phyloP scores from a whole-genome alignment of 2,797 vertebrate species.

The Falco berigora region DNA sequence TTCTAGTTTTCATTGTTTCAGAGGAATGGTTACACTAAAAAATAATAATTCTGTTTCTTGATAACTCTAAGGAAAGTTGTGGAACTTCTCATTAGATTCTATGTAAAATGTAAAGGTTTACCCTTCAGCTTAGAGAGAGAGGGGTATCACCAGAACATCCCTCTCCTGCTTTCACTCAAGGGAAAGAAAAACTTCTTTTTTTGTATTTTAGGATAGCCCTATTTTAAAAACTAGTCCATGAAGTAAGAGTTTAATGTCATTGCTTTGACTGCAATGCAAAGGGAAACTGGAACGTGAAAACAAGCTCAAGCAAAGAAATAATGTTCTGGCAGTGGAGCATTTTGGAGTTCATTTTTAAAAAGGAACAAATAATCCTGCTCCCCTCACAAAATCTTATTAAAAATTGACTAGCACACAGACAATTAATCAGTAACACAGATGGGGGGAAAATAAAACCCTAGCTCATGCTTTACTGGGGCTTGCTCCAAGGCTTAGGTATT shows the following conservation, averaged over 20 bases:
- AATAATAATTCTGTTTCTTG: background rate
- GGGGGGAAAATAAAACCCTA: background rate
- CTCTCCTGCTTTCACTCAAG: background rate
- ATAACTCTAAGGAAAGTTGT: background rate
- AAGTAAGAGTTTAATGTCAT: conserved; percentile 1
- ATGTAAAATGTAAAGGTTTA: background rate
- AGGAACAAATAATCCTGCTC: background rate
- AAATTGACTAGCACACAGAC: background rate
- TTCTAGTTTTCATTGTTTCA: background rate
- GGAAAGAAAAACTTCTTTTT: background rate
- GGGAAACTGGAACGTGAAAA: conserved; percentile 4
- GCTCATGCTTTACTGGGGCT: background rate
- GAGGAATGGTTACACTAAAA: background rate
- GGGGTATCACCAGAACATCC: background rate
- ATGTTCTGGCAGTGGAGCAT: background rate
- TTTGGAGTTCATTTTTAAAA: background rate
- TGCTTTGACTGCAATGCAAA: background rate
- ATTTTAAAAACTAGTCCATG: conserved; percentile 39
- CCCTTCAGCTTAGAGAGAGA: background rate
- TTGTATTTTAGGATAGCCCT: conserved; percentile 23
- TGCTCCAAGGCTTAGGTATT: background rate
- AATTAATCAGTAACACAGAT: background rate
- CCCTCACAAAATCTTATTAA: background rate
- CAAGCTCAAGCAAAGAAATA: background rate
- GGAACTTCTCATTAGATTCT: background rate